Conservation (phyloP, 2,113 vertebrate genomes). For the Psilopsiagon aurifrons region DNA sequence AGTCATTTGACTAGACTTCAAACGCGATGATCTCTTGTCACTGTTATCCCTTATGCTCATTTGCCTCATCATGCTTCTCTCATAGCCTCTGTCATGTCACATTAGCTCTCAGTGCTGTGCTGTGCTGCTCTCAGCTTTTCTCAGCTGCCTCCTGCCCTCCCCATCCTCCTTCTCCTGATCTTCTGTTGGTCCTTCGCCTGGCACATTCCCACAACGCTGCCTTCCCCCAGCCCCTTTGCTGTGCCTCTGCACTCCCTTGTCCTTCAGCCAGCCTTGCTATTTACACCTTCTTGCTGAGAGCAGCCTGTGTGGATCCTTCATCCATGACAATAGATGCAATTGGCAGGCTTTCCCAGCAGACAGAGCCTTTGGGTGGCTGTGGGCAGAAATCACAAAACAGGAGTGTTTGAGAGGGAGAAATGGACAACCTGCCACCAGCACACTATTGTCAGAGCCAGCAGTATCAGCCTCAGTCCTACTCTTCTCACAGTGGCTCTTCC, state of each 20-base stretch:
- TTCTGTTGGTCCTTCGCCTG: neutral
- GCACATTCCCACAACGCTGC: neutral
- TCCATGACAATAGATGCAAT: neutral
- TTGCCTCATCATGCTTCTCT: neutral
- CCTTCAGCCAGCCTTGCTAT: neutral
- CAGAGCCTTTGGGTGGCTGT: neutral
- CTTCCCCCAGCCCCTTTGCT: neutral
- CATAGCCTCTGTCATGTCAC: neutral
- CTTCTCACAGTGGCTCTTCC: neutral
- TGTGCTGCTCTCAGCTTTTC: neutral
- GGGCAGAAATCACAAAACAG: neutral
- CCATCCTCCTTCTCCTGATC: neutral
- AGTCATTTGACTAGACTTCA: neutral
- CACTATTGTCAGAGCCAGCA: neutral
- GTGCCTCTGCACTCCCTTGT: neutral
- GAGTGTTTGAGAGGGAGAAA: neutral
- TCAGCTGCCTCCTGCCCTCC: neutral
- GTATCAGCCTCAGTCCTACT: neutral
- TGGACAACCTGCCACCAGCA: neutral
- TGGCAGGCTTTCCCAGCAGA: neutral
- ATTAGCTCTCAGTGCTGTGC: neutral
- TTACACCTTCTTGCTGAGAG: neutral
- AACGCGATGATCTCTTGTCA: neutral
- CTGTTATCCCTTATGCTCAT: neutral
- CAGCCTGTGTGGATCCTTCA: neutral